Base-by-base conservation (phyloP, 2,797 vertebrate species). In the Intellagama lesueurii region DNA sequence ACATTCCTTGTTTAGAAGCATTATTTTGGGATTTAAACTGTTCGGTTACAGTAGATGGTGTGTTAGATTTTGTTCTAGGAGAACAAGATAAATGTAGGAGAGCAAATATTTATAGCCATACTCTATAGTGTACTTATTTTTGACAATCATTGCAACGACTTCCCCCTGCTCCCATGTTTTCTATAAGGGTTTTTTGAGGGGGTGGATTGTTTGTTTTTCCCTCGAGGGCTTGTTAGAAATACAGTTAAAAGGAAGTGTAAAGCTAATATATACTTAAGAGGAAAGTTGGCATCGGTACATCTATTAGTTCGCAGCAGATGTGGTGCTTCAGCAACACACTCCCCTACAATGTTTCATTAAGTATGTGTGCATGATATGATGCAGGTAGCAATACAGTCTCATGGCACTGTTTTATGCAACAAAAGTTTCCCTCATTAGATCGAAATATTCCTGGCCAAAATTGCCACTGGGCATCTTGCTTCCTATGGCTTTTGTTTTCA, bases 221-320 rank as follows among this genome's bases (percentile, higher is more conserved):
- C n/a, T 22, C 47, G 49, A 49, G 60, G 81, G n/a, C 81, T 88
- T 35, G 81, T 93, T 86, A 78, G n/a, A 83, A 88, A 83, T 78
- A 76, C 75, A 73, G 93, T 93, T 87, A 94, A 85, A 91, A 94
- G 80, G 49, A 86, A 26, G 90, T 93, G 92, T 86, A 92, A 87
- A 87, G 88, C 91, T 90, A 94, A 92, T 93, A 92, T 91, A 1
- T 86, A 72, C 94, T 96, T 94, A 95, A 90, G 83, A 17, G 90
- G 89, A 68, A 87, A 93, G 94, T 92, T 91, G 83, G 11, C 85
- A 92, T 70, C 12, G 81, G 40, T 5, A 88, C 81, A 7, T 79
- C 89, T 85, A 56, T 92, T 56, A 70, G 89, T 91, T 90, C 93
- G 90, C 94, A 95, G 92, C 95, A 95, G 94, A 92, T 95, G 94